phyloP scores from a whole-genome alignment of 2,113 vertebrate species.

The Syrrhaptes paradoxus region DNA sequence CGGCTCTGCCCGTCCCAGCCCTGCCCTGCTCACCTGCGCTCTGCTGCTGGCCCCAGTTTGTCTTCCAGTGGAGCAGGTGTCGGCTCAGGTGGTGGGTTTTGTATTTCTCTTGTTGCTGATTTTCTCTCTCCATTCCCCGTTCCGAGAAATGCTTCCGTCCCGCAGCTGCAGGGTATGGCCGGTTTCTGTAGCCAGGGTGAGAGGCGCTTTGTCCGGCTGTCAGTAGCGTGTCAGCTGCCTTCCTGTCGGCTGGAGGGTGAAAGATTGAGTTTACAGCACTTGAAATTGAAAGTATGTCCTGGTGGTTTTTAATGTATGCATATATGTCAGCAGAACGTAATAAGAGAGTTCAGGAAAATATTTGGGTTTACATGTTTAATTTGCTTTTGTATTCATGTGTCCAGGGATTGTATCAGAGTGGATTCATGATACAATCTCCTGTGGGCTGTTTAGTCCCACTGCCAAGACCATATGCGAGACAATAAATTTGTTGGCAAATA shows the following conservation, averaged over 20 bases:
- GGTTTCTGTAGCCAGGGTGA: accelerated
- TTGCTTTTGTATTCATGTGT: accelerated
- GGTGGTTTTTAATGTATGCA: accelerated
- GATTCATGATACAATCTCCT: accelerated
- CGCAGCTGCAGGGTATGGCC: accelerated
- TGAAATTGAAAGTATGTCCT: not conserved
- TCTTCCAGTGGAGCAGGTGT: accelerated
- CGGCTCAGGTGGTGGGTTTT: accelerated
- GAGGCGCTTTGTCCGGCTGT: accelerated
- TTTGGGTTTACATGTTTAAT: not conserved
- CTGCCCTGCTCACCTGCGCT: not conserved
- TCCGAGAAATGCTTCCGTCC: not conserved
- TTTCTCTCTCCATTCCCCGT: accelerated
- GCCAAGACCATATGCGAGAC: accelerated
- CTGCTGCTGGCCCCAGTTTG: no score
- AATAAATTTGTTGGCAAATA: not conserved
- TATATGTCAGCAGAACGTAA: accelerated
- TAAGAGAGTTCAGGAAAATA: not conserved
- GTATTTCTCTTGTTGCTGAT: accelerated
- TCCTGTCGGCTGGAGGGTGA: not conserved
- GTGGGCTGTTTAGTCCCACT: not conserved
- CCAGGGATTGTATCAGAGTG: not conserved
- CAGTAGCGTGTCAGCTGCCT: not conserved
- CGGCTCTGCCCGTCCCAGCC: not conserved
- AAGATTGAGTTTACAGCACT: not conserved